phyloP scores from a whole-genome alignment of 2,797 vertebrate species.

The Leucoraja ocellata region DNA sequence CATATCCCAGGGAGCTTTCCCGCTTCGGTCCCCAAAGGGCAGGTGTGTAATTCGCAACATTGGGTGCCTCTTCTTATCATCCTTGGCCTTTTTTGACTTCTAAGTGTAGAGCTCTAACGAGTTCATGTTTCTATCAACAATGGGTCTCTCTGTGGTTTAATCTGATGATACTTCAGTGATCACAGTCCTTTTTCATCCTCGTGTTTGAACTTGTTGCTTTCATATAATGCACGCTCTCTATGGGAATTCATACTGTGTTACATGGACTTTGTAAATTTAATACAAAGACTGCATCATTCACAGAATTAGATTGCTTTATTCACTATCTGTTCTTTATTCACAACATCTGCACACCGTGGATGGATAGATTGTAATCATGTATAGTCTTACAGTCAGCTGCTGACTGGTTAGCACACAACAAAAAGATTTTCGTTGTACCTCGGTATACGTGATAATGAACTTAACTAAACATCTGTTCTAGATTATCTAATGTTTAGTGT shows the following conservation, averaged over 20 bases:
- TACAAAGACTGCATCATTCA: neutral
- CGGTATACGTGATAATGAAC: too few species aligned
- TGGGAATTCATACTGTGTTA: neutral
- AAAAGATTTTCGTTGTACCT: too few species aligned
- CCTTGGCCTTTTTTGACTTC: neutral
- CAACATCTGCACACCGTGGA: too few species aligned
- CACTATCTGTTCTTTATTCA: neutral
- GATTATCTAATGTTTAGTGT: neutral
- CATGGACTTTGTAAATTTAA: neutral
- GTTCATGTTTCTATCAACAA: neutral
- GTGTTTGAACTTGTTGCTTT: conserved; percentile 5
- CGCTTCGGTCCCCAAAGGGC: too few species aligned
- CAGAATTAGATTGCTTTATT: neutral
- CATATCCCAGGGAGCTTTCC: too few species aligned
- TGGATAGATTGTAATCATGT: too few species aligned
- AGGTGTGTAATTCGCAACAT: too few species aligned
- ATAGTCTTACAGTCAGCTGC: too few species aligned
- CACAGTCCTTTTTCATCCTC: neutral
- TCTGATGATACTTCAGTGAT: neutral
- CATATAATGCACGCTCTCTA: neutral
- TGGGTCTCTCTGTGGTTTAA: neutral
- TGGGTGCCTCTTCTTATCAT: neutral
- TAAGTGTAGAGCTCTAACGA: neutral
- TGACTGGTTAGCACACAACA: too few species aligned
- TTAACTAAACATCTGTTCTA: neutral